Conservation (phyloP, 2,888 invertebrate genomes). For the Atherix ibis region DNA sequence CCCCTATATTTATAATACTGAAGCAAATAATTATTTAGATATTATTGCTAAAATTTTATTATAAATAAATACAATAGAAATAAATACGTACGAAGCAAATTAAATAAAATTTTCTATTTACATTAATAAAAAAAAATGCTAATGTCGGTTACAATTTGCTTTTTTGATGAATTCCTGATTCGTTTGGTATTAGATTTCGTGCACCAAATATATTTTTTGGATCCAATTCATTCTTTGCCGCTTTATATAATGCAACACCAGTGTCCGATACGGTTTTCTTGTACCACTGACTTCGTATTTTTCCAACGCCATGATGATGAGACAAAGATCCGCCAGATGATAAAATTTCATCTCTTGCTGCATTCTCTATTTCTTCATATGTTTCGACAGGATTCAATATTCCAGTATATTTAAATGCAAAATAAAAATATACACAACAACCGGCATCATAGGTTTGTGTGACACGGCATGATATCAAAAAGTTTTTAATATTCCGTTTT, state of each 20-base stretch:
- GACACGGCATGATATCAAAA: conserved; percentile 63
- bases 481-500: conserved; percentile 41
- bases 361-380: conserved; percentile 76
- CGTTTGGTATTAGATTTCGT: conserved; percentile 47
- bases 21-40: too few species aligned
- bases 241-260: conserved; percentile 59
- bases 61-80: too few species aligned
- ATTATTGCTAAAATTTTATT: too few species aligned
- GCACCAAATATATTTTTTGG: conserved; percentile 88
- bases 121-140: too few species aligned
- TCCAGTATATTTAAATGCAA: conserved; percentile 58
- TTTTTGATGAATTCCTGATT: conserved; percentile 1
- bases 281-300: conserved; percentile 79
- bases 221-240: conserved; percentile 76
- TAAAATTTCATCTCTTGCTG: conserved; percentile 82
- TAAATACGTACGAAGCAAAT: too few species aligned
- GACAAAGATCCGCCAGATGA: conserved; percentile 69
- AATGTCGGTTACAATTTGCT: conserved; percentile 5
- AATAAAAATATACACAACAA: conserved; percentile 90
- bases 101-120: too few species aligned
- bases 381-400: conserved; percentile 53
- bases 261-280: conserved; percentile 65
- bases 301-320: conserved; percentile 95
- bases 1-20: too few species aligned
- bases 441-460: conserved; percentile 97